Percentiles rank a stretch among this genome's conserved stretches.
Evolutionary conservation across 2,888 invertebrate species (phyloP).

Genomic region (Tipula unca): DNA sequence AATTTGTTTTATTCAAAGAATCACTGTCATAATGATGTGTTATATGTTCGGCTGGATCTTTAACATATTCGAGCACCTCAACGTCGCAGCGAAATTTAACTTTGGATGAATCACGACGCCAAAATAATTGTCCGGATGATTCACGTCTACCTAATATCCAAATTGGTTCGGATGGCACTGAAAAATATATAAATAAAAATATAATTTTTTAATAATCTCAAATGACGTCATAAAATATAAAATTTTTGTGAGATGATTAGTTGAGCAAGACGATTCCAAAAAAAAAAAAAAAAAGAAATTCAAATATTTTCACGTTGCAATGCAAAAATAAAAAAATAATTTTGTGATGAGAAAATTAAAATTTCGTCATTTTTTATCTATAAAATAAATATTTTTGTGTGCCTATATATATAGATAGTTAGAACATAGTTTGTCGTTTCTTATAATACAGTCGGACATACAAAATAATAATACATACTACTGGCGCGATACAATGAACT

Average conservation of each 20-base stretch:
- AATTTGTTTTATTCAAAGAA: slow-evolving; percentile 32
- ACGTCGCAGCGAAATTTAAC: slow-evolving; percentile 44
- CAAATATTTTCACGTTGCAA: not conserved
- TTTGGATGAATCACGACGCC: slow-evolving; percentile 41
- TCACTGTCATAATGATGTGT: slow-evolving; percentile 27
- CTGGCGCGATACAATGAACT: not conserved
- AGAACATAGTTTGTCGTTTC: not conserved
- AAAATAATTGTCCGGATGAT: slow-evolving; percentile 41
- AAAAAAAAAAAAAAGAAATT: too few species aligned
- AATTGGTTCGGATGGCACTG: slow-evolving; percentile 38
- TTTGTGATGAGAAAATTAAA: not conserved
- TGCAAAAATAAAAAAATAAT: not conserved
- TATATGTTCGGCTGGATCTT: slow-evolving; percentile 39
- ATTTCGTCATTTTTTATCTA: not conserved
- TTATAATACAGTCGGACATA: not conserved
- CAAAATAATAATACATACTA: not conserved
- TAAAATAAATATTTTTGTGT: not conserved
- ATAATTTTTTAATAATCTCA: not conserved
- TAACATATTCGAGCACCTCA: slow-evolving; percentile 41
- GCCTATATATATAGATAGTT: not conserved
- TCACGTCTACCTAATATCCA: slow-evolving; percentile 43
- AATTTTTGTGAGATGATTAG: not conserved
- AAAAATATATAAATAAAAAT: slow-evolving; percentile 23
- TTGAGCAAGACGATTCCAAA: not conserved
- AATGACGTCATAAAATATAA: not conserved